Percentiles rank a stretch among this genome's conserved stretches.
phyloP scores from a whole-genome alignment of 2,113 vertebrate genomes.

The Indri indri region DNA sequence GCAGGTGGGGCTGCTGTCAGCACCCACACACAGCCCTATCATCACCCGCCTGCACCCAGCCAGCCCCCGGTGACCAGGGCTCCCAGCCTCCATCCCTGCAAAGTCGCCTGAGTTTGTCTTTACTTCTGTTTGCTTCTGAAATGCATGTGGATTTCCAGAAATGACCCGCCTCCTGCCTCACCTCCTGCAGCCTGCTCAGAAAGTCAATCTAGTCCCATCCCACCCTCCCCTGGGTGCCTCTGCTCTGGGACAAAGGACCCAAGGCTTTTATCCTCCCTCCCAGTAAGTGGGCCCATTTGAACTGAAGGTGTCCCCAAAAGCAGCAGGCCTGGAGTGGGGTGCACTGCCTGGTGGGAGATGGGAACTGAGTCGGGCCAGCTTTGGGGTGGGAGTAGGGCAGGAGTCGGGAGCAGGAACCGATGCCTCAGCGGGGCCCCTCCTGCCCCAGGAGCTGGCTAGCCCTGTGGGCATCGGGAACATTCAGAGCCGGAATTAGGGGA shows the following conservation, averaged over 20 bases:
- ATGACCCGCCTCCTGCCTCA: neutral
- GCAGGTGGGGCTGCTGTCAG: neutral
- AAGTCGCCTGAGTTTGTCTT: constrained; percentile 63
- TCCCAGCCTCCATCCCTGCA: neutral
- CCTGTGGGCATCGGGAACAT: fast-evolving
- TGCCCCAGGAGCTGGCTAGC: neutral
- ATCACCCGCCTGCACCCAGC: neutral
- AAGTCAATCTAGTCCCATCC: neutral
- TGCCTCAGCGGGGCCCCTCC: neutral
- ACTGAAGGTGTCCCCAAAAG: neutral
- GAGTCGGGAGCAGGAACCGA: fast-evolving
- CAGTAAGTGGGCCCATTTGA: fast-evolving
- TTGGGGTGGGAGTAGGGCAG: neutral
- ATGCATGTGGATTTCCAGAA: constrained; percentile 57
- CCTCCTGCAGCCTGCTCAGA: neutral
- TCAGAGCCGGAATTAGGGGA: neutral
- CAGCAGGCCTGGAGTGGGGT: neutral
- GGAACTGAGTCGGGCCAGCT: neutral
- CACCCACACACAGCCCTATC: neutral
- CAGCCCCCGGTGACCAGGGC: neutral
- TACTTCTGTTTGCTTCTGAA: constrained; percentile 34
- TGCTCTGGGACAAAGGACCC: neutral
- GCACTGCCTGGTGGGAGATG: neutral
- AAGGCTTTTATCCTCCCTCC: neutral
- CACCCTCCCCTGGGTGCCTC: neutral